Evolutionary conservation across 2,888 invertebrate genomes (phyloP), one percentile per base, ranked within the genome.

Genomic region (Thereva nobilitata): DNA sequence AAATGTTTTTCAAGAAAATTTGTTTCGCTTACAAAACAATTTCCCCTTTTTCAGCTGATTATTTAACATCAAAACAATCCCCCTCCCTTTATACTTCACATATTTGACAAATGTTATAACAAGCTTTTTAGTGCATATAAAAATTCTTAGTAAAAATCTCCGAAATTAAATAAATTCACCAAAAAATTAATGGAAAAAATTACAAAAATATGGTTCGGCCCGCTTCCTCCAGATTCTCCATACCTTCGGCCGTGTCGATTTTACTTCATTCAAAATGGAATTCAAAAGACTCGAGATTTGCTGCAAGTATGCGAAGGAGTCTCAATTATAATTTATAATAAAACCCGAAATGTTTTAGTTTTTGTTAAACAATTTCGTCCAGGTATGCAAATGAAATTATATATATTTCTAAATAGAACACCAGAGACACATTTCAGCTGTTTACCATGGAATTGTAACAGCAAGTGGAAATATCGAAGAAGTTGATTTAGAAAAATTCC

Each of bases 321-420:
- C 3, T 86, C 89, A 12, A 88, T 95, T 64, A 80, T 97, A 6
- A 83, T 96, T 1, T 95, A 87, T 79, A 95, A 97, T 78, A 84
- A 85, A 12, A 86, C 87, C 5, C 83, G 90, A 67, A 87, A 90
- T 71, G 89, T 87, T 52, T 83, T 97, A 70, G 83, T 96, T 1
- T 88, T 95, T 75, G 97, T 97, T 0, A 90, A 89, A 75, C 97
- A 97, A 80, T 97, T 97, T 77, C 86, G 97, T 69, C 95, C 97
- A 75, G 90, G 90, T 89, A 76, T 67, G 72, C 54, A 37, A 47
- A 9, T 5, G 23, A 23, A 2, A 23, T 23, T 34, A 7, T 2
- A 35, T 9, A 5, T 49, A 49, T 49, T 5, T 12, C 23, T 42
- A 23, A 3, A 12, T 5, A 56, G 7, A 56, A 5, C 23, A 10